Conservation (phyloP, 2,888 invertebrate species). For the Orthonychiurus folsomi region DNA sequence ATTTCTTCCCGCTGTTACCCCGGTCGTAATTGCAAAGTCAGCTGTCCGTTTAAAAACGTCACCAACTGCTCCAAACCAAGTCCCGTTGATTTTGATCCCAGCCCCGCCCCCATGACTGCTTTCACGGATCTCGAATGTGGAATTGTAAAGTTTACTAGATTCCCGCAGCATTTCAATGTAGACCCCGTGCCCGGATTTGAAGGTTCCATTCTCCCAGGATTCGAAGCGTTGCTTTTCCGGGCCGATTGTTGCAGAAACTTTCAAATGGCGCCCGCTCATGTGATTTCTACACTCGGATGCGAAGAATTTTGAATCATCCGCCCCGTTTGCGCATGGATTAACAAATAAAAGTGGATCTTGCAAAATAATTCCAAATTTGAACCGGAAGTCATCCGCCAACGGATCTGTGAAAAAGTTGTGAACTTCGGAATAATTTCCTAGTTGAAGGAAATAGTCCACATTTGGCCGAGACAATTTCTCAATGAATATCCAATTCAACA, state of each 20-base stretch:
- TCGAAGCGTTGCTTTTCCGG: neutral
- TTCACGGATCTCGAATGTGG: neutral
- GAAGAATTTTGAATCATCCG: neutral
- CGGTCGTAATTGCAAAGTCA: constrained; percentile 12
- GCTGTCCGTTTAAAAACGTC: constrained; percentile 3
- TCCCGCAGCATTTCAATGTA: neutral
- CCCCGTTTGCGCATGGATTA: neutral
- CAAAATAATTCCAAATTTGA: neutral
- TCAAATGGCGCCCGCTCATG: neutral
- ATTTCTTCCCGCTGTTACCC: constrained; percentile 8
- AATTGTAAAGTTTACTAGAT: constrained; percentile 3
- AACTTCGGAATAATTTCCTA: neutral
- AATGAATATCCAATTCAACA: neutral
- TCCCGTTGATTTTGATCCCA: constrained; percentile 7
- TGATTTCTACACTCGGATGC: neutral
- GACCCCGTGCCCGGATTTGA: neutral
- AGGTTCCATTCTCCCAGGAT: neutral
- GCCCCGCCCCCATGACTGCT: neutral
- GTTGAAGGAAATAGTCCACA: neutral
- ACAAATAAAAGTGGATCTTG: neutral
- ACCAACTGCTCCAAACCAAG: constrained; percentile 11
- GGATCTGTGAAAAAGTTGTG: neutral
- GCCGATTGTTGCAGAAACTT: neutral
- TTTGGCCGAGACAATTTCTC: neutral
- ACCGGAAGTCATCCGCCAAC: neutral